Evolutionary conservation across 23 tunicate genomes (phyloP).

Genomic region (Halocynthia roretzi): DNA sequence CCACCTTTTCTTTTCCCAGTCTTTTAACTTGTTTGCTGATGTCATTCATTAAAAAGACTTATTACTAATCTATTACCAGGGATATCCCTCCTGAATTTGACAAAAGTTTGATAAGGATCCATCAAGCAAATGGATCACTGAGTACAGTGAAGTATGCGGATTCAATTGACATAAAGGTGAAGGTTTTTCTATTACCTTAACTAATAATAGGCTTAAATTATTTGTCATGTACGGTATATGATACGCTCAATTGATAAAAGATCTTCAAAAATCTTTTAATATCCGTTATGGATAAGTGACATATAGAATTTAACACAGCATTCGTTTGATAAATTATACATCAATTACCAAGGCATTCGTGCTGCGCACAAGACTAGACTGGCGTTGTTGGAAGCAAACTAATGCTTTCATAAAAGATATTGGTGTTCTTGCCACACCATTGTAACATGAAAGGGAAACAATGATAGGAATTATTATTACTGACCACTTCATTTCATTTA

Average conservation of each 20-base stretch:
- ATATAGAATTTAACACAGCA: background rate
- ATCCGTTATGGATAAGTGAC: background rate
- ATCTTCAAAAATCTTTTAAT: background rate
- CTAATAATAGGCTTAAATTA: background rate
- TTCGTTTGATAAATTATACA: background rate
- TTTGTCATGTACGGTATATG: too few relatives aligned
- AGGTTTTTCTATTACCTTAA: background rate
- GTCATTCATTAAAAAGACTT: too few relatives aligned
- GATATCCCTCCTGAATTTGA: conserved; percentile 30
- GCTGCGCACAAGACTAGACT: too few relatives aligned
- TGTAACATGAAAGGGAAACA: too few relatives aligned
- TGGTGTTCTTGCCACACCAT: too few relatives aligned
- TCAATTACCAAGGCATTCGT: too few relatives aligned
- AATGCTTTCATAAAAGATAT: too few relatives aligned
- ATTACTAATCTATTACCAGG: background rate
- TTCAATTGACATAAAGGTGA: conserved; percentile 73
- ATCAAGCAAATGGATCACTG: conserved; percentile 44
- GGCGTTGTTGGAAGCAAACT: too few relatives aligned
- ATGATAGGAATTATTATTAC: too few relatives aligned
- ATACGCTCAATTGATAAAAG: background rate
- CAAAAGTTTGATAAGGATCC: conserved; percentile 58
- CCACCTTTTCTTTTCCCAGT: background rate
- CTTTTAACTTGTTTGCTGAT: background rate
- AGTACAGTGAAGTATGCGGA: conserved; percentile 71
- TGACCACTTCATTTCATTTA: too few relatives aligned